Percentiles rank a stretch among this genome's conserved stretches.
Evolutionary conservation across 2,797 vertebrate genomes (phyloP).

Genomic region (Loris lydekkerianus): DNA sequence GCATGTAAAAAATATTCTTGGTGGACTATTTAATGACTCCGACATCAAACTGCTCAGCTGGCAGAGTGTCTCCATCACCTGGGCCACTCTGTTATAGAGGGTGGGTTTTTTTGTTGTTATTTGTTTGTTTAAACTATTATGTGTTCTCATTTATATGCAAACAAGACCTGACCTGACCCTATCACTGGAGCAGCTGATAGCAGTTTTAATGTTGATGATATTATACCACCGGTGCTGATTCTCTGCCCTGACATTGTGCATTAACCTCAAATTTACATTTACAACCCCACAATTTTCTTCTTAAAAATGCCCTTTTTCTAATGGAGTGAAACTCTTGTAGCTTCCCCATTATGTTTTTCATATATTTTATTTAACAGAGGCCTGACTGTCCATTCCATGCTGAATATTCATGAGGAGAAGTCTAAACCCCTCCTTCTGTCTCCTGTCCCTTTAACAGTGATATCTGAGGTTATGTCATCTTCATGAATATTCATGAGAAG

Average conservation of each 20-base stretch:
- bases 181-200: background rate
- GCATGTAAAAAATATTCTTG: background rate
- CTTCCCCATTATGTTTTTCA: background rate
- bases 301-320: slow-evolving; percentile 41
- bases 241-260: background rate
- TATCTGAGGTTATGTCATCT: background rate
- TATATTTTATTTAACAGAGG: slow-evolving; percentile 12
- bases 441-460: background rate
- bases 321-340: background rate
- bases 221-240: background rate
- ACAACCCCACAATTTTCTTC: background rate
- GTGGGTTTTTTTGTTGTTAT: background rate
- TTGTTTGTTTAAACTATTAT: background rate
- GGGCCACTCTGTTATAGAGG: background rate
- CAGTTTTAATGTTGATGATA: slow-evolving; percentile 12
- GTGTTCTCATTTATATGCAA: slow-evolving; percentile 54
- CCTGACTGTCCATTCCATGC: background rate
- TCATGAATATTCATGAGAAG: background rate
- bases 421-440: background rate
- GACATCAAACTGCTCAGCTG: background rate
- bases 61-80: accelerated
- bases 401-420: background rate
- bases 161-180: background rate
- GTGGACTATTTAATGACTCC: background rate
- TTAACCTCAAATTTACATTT: background rate